phyloP scores from a whole-genome alignment of 2,797 vertebrate genomes.

The Aldrovandia affinis region DNA sequence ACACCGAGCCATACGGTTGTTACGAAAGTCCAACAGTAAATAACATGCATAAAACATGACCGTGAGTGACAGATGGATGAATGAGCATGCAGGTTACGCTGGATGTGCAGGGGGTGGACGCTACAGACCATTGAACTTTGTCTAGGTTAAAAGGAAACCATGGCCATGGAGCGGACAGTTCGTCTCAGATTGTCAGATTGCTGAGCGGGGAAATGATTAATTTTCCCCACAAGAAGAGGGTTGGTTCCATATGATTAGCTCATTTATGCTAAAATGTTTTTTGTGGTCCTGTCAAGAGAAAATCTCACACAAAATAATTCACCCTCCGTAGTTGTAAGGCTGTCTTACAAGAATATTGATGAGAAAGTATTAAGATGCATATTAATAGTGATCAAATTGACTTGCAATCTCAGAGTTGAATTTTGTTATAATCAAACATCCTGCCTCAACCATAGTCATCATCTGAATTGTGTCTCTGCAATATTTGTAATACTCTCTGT shows the following conservation, averaged over 20 bases:
- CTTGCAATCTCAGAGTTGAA: too few relatives aligned
- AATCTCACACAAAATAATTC: not conserved
- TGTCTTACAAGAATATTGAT: too few relatives aligned
- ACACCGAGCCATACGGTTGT: constrained; percentile 4
- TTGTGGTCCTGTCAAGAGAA: not conserved
- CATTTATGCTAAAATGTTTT: not conserved
- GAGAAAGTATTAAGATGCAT: too few relatives aligned
- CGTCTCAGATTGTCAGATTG: not conserved
- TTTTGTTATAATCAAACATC: too few relatives aligned
- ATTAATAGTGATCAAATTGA: too few relatives aligned
- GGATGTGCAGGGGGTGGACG: too few relatives aligned
- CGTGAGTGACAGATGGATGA: constrained; percentile 52
- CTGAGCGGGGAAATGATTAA: not conserved
- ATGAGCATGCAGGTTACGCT: not conserved
- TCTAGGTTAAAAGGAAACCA: too few relatives aligned
- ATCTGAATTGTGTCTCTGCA: too few relatives aligned
- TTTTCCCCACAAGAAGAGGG: not conserved
- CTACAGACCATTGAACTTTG: not conserved
- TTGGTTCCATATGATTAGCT: not conserved
- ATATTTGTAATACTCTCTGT: too few relatives aligned
- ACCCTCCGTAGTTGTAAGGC: not conserved
- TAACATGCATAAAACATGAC: constrained; percentile 54
- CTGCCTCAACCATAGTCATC: too few relatives aligned
- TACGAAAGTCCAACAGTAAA: constrained; percentile 37
- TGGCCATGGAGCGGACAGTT: not conserved